Evolutionary conservation across 2,113 vertebrate genomes (phyloP), one percentile per base, ranked within the genome.

Genomic region (Phodopus roborovskii): DNA sequence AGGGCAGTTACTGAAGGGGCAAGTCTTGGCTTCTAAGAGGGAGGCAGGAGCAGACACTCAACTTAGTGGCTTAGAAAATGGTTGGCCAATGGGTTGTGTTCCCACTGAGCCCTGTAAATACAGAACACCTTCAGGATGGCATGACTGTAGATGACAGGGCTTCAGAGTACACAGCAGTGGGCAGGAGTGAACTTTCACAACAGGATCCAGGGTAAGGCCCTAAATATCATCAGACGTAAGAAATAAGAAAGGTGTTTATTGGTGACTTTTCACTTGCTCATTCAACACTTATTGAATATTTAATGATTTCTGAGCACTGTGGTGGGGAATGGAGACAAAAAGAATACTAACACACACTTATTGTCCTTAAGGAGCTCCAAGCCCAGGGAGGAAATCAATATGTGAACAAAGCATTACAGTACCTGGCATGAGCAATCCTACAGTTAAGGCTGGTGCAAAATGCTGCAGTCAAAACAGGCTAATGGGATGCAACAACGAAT

Each of bases 261-360:
- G 94, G 71, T 68, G 81, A 66, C 33, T 79, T 39, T 73, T 92
- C 77, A 42, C 92, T 96, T 94, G 81, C 77, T 91, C 78, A 92
- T 88, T 96, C 94, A 95, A 94, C 88, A 78, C 22, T 96, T 96
- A 97, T 39, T 98, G 90, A 95, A 97, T 98, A 98, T 96, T 95
- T 96, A 95, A 97, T 89, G 95, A 97, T 96, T 94, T 53, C 94
- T 95, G 90, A 97, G 81, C 81, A 73, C 85, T 39, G 10, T 24
- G 30, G 53, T 78, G 78, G 88, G 53, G 28, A 92, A 50, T 81
- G 77, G 33, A 87, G 83, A 64, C 68, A 91, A 91, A 91, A 96
- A 94, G 60, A 90, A 77, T 62, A 78, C 39, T 62, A 92, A 91
- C 81, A 90, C 90, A 93, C 78, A 94, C 73, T 92, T 96, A 93